Evolutionary conservation across 2,888 invertebrate species (phyloP), one percentile per base, ranked within the genome.

Genomic region (Lycophotia porphyrea): DNA sequence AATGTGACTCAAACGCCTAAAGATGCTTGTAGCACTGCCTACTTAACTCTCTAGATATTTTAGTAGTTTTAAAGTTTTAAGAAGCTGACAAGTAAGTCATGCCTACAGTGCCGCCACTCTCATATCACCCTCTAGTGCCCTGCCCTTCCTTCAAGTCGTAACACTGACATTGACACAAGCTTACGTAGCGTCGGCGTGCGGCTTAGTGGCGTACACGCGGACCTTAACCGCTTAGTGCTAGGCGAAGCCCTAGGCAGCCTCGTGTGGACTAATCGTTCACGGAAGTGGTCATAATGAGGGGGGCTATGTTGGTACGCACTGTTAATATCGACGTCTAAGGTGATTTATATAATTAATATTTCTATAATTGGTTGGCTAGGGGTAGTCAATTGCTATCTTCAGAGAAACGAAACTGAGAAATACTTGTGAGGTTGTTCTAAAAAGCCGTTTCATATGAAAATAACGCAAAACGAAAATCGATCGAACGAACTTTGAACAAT

Each of bases 121-220:
- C 24, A 24, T 18, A n/a, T n/a, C 24, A 24, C 36, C 39, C 24
- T 7, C 15, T n/a, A n/a, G n/a, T 42, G 11, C 24, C 47, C 24
- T 24, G 39, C 34, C 31, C 58, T 52, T 71, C 15, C 58, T 21
- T 27, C 31, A 63, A 5, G 36, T 31, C 71, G 71, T 61, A 24
- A 64, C 82, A 69, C 42, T 83, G 83, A 85, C 85, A 78, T 85
- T 83, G 85, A 60, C 39, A 24, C 11, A 13, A 36, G 85, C 85
- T 78, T 83, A 81, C 71, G 82, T 63, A 27, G 73, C 76, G 67
- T 18, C 70, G 65, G 39, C 42, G 70, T 24, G 21, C 75, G 82
- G 85, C 63, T 83, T 84, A 84, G 52, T 34, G 55, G 66, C 71
- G 49, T 60, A 13, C 27, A 49, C 34, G 31, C 55, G 15, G 76